These are phyloP conservation scores for Liparis tanakae DNA, from an alignment of 2,797 vertebrate species.

Conservation along the genomic window DNA sequence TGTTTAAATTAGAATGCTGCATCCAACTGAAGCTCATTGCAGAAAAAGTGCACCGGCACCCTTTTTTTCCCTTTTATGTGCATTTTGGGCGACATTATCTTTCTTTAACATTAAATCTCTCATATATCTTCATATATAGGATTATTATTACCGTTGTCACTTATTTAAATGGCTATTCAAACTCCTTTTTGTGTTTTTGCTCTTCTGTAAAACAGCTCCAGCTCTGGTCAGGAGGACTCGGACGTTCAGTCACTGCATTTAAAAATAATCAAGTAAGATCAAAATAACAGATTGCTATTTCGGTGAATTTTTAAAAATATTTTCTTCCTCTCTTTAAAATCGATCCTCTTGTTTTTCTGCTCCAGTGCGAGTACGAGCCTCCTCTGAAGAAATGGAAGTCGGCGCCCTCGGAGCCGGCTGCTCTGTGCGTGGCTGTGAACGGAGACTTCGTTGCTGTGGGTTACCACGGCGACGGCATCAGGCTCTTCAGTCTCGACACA, in stretches of 20 bases:
- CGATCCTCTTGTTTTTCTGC: neutral
- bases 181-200: neutral
- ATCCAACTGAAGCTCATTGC: neutral
- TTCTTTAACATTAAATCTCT: neutral
- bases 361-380: slow-evolving; percentile 51
- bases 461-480: slow-evolving; percentile 83
- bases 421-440: slow-evolving; percentile 83
- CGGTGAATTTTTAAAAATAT: too few species aligned
- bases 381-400: slow-evolving; percentile 56
- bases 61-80: neutral
- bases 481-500: slow-evolving; percentile 78
- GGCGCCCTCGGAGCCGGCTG: slow-evolving; percentile 59
- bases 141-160: neutral
- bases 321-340: neutral
- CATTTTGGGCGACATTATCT: neutral
- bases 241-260: slow-evolving; percentile 70
- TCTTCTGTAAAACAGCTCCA: slow-evolving; percentile 79
- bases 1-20: neutral
- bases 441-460: slow-evolving; percentile 81
- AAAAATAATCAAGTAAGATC: slow-evolving; percentile 65
- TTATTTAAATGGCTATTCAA: neutral
- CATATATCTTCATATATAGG: neutral
- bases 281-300: neutral
- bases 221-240: slow-evolving; percentile 89
- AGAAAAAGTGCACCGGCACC: neutral